Evolutionary conservation across 2,113 vertebrate species (phyloP).

Genomic region (Lasiurus borealis): DNA sequence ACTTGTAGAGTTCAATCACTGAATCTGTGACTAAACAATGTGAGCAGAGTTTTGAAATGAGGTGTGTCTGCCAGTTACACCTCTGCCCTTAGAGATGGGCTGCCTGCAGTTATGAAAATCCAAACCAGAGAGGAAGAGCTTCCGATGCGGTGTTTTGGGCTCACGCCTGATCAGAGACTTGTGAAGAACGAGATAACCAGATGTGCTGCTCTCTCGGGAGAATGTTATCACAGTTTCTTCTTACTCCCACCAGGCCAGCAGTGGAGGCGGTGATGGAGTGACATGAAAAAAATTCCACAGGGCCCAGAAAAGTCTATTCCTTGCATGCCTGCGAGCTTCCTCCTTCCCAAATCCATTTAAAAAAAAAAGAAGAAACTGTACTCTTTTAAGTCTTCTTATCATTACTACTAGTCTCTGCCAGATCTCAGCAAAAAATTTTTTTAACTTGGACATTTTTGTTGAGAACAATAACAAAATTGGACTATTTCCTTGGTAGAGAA

Average conservation of each 20-base stretch:
- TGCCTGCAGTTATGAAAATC: background rate
- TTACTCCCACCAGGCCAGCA: background rate
- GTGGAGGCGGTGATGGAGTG: background rate
- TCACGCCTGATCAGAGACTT: background rate
- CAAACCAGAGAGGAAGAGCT: background rate
- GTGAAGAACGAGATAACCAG: slow-evolving; percentile 1
- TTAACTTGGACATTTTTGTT: slow-evolving; percentile 56
- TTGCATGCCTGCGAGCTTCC: background rate
- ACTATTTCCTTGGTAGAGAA: slow-evolving; percentile 50
- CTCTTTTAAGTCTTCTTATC: slow-evolving; percentile 1
- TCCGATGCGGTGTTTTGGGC: background rate
- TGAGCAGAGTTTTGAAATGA: background rate
- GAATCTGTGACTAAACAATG: background rate
- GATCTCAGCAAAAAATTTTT: background rate
- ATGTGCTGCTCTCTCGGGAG: background rate
- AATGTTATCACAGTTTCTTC: background rate
- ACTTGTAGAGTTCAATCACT: background rate
- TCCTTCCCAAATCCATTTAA: background rate
- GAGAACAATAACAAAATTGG: slow-evolving; percentile 52
- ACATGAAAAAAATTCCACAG: background rate
- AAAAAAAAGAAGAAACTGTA: background rate
- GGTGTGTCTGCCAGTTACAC: background rate
- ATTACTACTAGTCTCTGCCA: slow-evolving; percentile 35
- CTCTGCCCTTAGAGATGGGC: background rate
- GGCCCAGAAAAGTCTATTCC: slow-evolving; percentile 23